Evolutionary conservation across 1,140 invertebrate genomes (phyloP).

Genomic region (Temnothorax curvispinosus): DNA sequence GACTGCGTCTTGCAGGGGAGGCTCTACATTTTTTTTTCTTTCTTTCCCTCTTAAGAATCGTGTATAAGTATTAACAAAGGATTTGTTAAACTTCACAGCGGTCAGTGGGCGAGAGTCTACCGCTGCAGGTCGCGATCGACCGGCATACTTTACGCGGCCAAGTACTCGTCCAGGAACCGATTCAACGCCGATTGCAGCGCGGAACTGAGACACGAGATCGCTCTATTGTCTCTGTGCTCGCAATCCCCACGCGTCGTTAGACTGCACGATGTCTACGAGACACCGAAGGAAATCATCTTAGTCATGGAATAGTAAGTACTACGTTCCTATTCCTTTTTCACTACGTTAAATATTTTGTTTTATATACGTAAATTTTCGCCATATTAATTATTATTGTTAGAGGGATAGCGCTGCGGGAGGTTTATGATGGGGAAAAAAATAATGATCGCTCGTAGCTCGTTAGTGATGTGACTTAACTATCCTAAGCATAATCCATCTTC

Average conservation of each 20-base stretch:
- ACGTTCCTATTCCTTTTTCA: not conserved
- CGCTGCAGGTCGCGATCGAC: conserved; percentile 88
- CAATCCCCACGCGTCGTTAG: conserved; percentile 89
- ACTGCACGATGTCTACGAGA: conserved; percentile 91
- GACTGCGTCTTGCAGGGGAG: not conserved
- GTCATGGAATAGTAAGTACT: conserved; percentile 90
- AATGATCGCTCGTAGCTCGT: not conserved
- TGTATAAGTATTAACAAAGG: conserved; percentile 3
- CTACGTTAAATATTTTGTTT: not conserved
- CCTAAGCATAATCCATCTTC: not conserved
- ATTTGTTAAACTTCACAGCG: conserved; percentile 85
- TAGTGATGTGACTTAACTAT: not conserved
- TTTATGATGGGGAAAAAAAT: not conserved
- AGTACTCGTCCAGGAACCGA: conserved; percentile 90
- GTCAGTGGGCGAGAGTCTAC: conserved; percentile 92
- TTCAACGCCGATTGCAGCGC: conserved; percentile 88
- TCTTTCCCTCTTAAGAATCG: not conserved
- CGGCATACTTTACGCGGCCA: conserved; percentile 90
- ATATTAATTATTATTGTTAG: not conserved
- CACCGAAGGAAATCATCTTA: conserved; percentile 89
- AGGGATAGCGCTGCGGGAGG: not conserved
- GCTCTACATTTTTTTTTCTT: not conserved
- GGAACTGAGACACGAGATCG: conserved; percentile 89
- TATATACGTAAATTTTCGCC: not conserved
- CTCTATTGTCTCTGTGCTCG: conserved; percentile 88